phyloP scores from a whole-genome alignment of 2,113 vertebrate species.

The Tupaia chinensis region DNA sequence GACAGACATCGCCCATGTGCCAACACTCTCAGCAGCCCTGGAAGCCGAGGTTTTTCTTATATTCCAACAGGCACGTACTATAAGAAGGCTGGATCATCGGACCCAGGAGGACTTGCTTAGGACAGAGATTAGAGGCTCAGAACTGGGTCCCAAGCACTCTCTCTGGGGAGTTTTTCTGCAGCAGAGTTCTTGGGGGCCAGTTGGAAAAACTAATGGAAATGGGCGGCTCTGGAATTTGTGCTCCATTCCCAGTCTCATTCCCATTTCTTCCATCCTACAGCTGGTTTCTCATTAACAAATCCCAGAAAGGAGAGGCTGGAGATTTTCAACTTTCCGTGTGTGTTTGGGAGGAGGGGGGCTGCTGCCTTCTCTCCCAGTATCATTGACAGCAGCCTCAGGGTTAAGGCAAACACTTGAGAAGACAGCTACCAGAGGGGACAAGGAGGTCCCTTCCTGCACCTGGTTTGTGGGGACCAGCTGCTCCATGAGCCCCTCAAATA shows the following conservation, averaged over 20 bases:
- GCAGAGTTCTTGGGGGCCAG: background rate
- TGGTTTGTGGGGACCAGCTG: background rate
- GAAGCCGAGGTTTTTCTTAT: background rate
- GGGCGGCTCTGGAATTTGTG: background rate
- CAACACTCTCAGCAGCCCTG: background rate
- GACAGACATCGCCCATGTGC: background rate
- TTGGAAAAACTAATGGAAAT: background rate
- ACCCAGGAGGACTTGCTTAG: background rate
- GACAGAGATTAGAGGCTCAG: background rate
- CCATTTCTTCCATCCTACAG: background rate
- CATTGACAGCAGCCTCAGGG: no score
- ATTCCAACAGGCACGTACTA: background rate
- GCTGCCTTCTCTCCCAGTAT: background rate
- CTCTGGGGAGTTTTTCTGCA: background rate
- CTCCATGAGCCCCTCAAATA: background rate
- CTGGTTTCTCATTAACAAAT: background rate
- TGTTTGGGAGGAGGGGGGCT: no score
- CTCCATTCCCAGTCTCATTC: no score
- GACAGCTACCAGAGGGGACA: no score
- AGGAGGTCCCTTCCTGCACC: background rate
- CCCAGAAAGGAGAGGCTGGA: background rate
- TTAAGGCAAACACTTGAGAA: no score
- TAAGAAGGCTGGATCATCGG: background rate
- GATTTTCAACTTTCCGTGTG: constrained; percentile 24
- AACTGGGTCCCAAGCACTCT: background rate